Conservation (phyloP, 2,888 invertebrate species). For the Leptinotarsa haldemani region DNA sequence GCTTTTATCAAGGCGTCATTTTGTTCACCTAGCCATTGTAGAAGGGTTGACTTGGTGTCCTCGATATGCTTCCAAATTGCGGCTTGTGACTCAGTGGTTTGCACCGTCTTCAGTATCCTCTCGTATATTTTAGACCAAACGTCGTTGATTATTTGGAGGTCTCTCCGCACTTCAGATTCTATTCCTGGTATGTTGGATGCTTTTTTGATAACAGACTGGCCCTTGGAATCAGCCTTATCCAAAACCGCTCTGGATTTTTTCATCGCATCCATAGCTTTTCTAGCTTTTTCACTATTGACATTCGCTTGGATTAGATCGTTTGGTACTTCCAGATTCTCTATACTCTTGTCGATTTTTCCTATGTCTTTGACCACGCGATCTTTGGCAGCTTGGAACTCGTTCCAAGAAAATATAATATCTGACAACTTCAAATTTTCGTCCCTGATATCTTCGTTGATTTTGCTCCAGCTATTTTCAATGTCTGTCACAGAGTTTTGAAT, state of each 20-base stretch:
- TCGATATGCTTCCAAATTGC: constrained; percentile 95
- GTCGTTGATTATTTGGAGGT: constrained; percentile 73
- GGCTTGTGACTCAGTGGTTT: constrained; percentile 87
- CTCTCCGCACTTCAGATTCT: constrained; percentile 71
- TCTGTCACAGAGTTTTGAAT: constrained; percentile 84
- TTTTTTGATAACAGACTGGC: constrained; percentile 77
- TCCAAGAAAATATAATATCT: constrained; percentile 78
- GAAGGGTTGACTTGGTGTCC: constrained; percentile 84
- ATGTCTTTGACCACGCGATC: constrained; percentile 78
- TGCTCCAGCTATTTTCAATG: constrained; percentile 85
- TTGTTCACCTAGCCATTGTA: constrained; percentile 87
- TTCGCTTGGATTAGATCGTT: constrained; percentile 80
- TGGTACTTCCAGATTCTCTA: constrained; percentile 75
- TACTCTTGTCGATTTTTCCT: constrained; percentile 75
- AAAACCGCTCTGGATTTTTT: constrained; percentile 80
- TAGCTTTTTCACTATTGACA: constrained; percentile 78
- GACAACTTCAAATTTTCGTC: constrained; percentile 81
- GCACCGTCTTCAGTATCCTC: constrained; percentile 77
- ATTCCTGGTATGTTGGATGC: constrained; percentile 77
- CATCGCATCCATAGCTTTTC: constrained; percentile 79
- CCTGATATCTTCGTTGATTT: constrained; percentile 78
- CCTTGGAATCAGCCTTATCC: constrained; percentile 83
- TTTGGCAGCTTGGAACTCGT: constrained; percentile 80
- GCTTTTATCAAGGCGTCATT: constrained; percentile 82
- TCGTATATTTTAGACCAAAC: constrained; percentile 80